phyloP scores from a whole-genome alignment of 2,113 vertebrate genomes.

The Varanus komodoensis region DNA sequence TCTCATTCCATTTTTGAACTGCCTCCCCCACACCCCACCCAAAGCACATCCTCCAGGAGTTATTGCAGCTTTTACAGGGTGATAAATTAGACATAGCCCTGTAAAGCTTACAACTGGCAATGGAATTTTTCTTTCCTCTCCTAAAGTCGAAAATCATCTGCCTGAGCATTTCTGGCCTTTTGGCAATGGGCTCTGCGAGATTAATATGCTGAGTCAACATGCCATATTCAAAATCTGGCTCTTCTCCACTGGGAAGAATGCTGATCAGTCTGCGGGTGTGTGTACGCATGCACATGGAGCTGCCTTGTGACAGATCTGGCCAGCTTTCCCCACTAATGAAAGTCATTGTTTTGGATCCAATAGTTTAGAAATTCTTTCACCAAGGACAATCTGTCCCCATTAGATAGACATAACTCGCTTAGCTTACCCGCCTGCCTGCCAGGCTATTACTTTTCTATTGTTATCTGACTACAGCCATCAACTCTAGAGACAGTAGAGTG shows the following conservation, averaged over 20 bases:
- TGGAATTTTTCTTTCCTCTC: neutral
- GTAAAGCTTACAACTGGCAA: neutral
- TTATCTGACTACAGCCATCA: constrained; percentile 61
- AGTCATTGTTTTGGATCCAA: constrained; percentile 49
- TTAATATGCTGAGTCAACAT: constrained; percentile 31
- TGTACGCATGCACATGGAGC: neutral
- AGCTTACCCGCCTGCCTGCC: constrained; percentile 33
- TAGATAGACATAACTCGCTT: constrained; percentile 46
- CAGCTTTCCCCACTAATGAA: constrained; percentile 43
- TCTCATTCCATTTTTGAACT: neutral
- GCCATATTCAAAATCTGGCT: neutral
- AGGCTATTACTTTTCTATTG: constrained; percentile 62
- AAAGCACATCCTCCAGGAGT: neutral
- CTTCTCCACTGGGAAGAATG: neutral
- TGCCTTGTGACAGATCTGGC: constrained; percentile 10
- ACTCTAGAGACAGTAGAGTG: constrained; percentile 43
- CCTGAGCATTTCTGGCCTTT: neutral
- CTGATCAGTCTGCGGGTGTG: neutral
- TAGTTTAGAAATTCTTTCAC: constrained; percentile 53
- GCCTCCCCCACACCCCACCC: neutral
- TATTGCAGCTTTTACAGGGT: constrained; percentile 2
- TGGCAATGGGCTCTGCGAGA: constrained; percentile 5
- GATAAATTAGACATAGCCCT: constrained; percentile 20
- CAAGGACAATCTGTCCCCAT: constrained; percentile 39
- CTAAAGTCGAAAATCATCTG: constrained; percentile 7